Conservation (phyloP, 2,888 invertebrate species). For the Chesias legatella region DNA sequence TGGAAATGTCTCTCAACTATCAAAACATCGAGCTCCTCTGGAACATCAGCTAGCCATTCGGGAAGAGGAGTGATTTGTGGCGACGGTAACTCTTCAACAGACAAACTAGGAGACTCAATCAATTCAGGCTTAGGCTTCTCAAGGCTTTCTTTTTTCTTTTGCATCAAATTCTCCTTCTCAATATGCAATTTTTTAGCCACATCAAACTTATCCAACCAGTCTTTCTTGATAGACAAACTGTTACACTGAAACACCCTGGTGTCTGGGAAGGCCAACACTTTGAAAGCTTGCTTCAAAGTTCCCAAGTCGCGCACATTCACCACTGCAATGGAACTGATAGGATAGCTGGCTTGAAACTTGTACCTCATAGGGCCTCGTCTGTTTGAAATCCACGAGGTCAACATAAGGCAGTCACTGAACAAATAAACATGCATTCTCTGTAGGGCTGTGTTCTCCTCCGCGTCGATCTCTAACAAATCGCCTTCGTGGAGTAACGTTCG, state of each 20-base stretch:
- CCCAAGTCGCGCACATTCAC: constrained; percentile 96
- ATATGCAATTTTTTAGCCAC: constrained; percentile 91
- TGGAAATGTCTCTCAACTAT: constrained; percentile 98
- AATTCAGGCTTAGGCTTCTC: constrained; percentile 64
- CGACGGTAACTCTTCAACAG: constrained; percentile 67
- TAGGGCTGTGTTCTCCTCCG: constrained; percentile 90
- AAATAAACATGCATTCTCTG: constrained; percentile 95
- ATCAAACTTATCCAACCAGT: constrained; percentile 96
- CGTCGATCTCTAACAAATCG: constrained; percentile 93
- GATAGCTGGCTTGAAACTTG: constrained; percentile 90
- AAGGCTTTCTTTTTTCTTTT: constrained; percentile 67
- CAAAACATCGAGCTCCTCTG: constrained; percentile 96
- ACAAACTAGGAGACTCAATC: constrained; percentile 71
- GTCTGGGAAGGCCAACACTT: constrained; percentile 95
- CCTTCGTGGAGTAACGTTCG: constrained; percentile 93
- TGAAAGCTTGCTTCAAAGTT: constrained; percentile 94
- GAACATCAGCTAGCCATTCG: constrained; percentile 94
- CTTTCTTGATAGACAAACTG: constrained; percentile 89
- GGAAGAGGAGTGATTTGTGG: constrained; percentile 77
- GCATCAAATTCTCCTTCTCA: constrained; percentile 81
- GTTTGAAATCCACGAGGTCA: constrained; percentile 90
- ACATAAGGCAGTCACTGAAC: constrained; percentile 94
- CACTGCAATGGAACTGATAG: constrained; percentile 93
- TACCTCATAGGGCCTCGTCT: constrained; percentile 89
- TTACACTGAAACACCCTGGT: constrained; percentile 95